Conservation (phyloP, 2,888 invertebrate genomes). For the Dolomedes plantarius region DNA sequence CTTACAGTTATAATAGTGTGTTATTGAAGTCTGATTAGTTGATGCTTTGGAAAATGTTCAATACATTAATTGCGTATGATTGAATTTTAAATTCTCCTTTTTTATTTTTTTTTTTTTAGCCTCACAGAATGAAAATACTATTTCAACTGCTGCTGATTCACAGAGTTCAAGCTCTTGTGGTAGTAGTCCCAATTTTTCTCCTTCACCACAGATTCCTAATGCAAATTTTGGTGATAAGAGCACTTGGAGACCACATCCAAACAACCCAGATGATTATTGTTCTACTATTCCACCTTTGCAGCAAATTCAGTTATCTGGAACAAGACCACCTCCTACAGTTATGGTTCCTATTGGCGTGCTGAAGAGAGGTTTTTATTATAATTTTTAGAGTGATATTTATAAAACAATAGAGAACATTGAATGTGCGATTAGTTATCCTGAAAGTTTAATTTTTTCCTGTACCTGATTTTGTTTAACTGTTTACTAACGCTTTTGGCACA, state of each 20-base stretch:
- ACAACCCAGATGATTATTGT: slow-evolving; percentile 91
- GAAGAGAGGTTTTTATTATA: slow-evolving; percentile 55
- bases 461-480: no score
- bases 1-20: no score
- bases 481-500: no score
- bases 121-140: slow-evolving; percentile 35
- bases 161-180: slow-evolving; percentile 66
- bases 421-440: no score
- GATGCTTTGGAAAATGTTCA: no score
- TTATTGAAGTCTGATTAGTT: no score
- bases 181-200: slow-evolving; percentile 66
- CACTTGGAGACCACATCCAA: slow-evolving; percentile 83
- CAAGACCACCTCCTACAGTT: slow-evolving; percentile 82
- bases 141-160: slow-evolving; percentile 30
- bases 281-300: slow-evolving; percentile 87
- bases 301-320: slow-evolving; percentile 81
- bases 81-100: no score
- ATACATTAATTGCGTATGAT: no score
- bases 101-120: no score
- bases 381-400: no score
- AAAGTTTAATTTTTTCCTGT: no score
- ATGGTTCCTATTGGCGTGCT: slow-evolving; percentile 90
- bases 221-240: slow-evolving; percentile 49
- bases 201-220: slow-evolving; percentile 31
- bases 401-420: no score